A percentile compares a stretch with the other conserved stretches of the same genome.
Evolutionary conservation across 2,113 vertebrate genomes (phyloP).

Genomic region (Bos indicus): DNA sequence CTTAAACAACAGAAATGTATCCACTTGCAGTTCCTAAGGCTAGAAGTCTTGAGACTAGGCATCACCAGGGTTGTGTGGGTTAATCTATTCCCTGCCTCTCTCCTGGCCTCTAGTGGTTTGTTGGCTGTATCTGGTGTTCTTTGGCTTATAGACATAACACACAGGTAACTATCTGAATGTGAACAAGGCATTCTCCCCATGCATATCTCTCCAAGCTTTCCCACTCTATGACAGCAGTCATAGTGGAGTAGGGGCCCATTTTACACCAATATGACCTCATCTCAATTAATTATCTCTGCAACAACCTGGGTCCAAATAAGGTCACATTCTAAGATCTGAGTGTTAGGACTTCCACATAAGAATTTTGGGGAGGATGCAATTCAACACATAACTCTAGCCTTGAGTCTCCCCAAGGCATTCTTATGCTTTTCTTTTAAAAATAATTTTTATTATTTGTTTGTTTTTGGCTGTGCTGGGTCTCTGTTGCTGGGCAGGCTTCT

Average conservation of each 20-base stretch:
- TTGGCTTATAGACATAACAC: not conserved
- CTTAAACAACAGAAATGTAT: not conserved
- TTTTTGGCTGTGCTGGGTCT: not conserved
- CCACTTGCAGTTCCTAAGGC: not conserved
- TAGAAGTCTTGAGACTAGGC: not conserved
- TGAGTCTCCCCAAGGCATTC: not conserved
- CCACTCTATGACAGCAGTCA: not conserved
- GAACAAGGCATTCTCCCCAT: not conserved
- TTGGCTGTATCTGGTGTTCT: not conserved
- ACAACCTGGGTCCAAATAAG: not conserved
- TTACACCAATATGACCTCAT: not conserved
- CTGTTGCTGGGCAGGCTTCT: not conserved
- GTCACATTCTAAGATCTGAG: not conserved
- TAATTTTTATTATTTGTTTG: not conserved
- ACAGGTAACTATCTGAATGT: not conserved
- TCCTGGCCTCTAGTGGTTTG: not conserved
- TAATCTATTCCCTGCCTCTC: not conserved
- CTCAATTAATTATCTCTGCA: not conserved
- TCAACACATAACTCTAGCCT: not conserved
- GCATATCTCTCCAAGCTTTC: not conserved
- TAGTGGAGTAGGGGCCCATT: not conserved
- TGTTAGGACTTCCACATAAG: not conserved
- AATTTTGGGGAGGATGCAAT: not conserved
- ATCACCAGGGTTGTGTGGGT: not conserved
- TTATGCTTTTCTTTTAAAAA: not conserved